Conservation (phyloP, 2,113 vertebrate species). For the Agelaius tricolor region DNA sequence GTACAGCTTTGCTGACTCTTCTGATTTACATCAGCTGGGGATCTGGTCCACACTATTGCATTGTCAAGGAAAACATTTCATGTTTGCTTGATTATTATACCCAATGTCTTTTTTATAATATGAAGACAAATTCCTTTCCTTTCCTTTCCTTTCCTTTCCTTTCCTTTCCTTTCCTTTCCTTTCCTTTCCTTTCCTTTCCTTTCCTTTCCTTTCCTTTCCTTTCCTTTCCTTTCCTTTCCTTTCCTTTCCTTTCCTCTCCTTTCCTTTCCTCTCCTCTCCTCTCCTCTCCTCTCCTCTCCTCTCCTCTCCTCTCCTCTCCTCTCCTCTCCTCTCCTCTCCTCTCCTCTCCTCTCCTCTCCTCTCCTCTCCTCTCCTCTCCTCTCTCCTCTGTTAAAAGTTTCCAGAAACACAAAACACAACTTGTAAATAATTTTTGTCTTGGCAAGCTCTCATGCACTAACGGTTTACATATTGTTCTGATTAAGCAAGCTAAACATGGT, state of each 20-base stretch:
- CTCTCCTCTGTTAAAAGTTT: conserved; percentile 38
- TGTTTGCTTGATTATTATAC: neutral
- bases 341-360: neutral
- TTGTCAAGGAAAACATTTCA: neutral
- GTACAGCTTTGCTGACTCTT: neutral
- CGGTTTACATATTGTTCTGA: conserved; percentile 73
- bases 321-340: neutral
- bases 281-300: neutral
- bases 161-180: neutral
- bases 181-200: neutral
- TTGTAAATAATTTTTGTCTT: conserved; percentile 79
- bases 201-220: neutral
- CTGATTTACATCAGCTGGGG: neutral
- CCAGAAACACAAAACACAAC: conserved; percentile 67
- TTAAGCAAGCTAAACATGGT: conserved; percentile 73
- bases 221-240: neutral
- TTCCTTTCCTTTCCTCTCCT: neutral
- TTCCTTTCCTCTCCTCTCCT: neutral
- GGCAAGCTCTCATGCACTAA: conserved; percentile 62
- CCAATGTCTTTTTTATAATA: neutral
- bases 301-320: neutral
- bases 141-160: neutral
- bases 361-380: neutral
- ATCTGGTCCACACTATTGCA: neutral
- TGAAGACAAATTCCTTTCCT: neutral